Evolutionary conservation across 1,140 invertebrate species (phyloP), one percentile per base, ranked within the genome.

Genomic region (Drusus annulatus): DNA sequence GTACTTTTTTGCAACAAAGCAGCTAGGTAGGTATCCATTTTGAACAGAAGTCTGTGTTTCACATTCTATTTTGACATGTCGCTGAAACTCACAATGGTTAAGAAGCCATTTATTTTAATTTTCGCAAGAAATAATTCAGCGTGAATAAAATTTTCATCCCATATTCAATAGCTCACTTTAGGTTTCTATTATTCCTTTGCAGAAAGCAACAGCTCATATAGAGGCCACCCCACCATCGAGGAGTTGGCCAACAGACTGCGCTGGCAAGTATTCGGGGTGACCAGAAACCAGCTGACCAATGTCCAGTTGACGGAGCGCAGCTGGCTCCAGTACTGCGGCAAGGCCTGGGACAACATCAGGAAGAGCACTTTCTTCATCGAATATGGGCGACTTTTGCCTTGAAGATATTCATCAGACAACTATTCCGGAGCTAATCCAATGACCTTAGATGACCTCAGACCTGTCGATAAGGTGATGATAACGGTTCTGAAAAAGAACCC

Each of bases 351-450:
- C 77, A 92, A 92, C 16, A 94, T 96, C 7, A 95, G 94, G 83
- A 97, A 96, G 85, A 96, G 94, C 83, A 93, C 93, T 52, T 92
- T 96, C 80, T 95, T 95, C 85, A 92, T 94, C 71, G 95, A 97
- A 86, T 97, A 96, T 85, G 94, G 78, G 15, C 19, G 78, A 50
- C 56, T 79, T 19, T 25, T 79, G 21, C 78, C 78, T 31, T 79
- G 78, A 79, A 79, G n/a, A 60, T 4, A 8, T 36, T 7, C 31
- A 36, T 7, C 31, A 36, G 31, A 36, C 31, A 0, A 36, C 31
- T 36, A 36, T 4, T 36, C 7, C 31, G 7, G 31, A 36, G 31
- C 31, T 36, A 36, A 36, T 36, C 31, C 31, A 36, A 36, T 36
- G 31, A 36, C 31, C 31, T 36, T 36, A 36, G 31, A 8, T 36